Base-by-base conservation (phyloP, 2,113 vertebrate genomes). In the Epinephelus cyanopodus region DNA sequence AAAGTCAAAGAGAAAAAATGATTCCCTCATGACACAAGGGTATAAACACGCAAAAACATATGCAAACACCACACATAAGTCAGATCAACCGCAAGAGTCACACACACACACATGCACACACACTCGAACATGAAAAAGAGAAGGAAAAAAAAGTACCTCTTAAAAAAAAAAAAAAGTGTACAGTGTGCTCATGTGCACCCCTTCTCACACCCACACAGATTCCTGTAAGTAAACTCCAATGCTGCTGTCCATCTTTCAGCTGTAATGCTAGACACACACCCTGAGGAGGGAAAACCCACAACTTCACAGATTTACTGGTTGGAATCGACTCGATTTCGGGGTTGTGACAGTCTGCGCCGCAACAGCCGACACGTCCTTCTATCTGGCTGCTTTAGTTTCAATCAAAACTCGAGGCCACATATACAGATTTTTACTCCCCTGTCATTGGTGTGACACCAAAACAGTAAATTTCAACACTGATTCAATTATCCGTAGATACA, bases 151-250 rank as follows among this genome's bases (percentile, higher is more conserved):
- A 63, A 52, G 3, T 53, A 77, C 42, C 47, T 83, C 69, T 47
- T 33, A 74, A 87, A 69, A 81, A 15, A 76, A 81, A 15, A 76
- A 82, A 66, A 62, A 82, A 39, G n/a, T 74, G 61, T 19, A 45
- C 18, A 10, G 27, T 47, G 50, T 53, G 64, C 63, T 85, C 57
- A 73, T 70, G 74, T 79, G 78, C 75, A 84, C 48, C 66, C 83
- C 80, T 89, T 92, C 91, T 87, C 90, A 93, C 92, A 89, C 90
- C 92, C 93, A 94, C 92, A 86, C 93, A 93, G 87, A 90, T 93
- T 92, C 92, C 92, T 90, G 74, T 53, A 74, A 86, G 78, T 82
- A 86, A 90, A 90, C 73, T 82, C 83, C 65, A 77, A 79, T 42
- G 60, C 82, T 82, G 87, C 81, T 67, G 85, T 86, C 69, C 86